Percentiles rank a stretch among this genome's conserved stretches.
Evolutionary conservation across 2,113 vertebrate species (phyloP).

Genomic region (Plotosus lineatus): DNA sequence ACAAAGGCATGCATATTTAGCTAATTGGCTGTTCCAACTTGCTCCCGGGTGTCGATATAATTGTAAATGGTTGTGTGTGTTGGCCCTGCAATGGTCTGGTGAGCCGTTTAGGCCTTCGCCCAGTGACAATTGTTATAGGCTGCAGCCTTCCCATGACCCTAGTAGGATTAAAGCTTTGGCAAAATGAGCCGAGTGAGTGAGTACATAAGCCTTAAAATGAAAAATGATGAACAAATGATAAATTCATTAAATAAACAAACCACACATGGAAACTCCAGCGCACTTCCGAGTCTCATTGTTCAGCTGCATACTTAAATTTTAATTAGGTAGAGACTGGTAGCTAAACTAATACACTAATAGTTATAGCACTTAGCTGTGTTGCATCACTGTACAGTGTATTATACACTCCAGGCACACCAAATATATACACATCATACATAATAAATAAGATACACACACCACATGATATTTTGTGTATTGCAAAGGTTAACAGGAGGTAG

Average conservation of each 20-base stretch:
- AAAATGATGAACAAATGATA: background rate
- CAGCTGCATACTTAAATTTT: too few relatives aligned
- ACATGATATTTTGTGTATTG: background rate
- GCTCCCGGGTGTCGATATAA: too few relatives aligned
- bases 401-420: background rate
- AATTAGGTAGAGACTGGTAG: background rate
- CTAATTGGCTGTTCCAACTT: too few relatives aligned
- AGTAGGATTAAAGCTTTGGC: too few relatives aligned
- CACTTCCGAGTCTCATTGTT: too few relatives aligned
- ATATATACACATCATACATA: background rate
- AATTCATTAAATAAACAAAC: background rate
- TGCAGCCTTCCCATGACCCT: too few relatives aligned
- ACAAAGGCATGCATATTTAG: too few relatives aligned
- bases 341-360: background rate
- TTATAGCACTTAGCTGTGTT: background rate
- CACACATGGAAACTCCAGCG: background rate
- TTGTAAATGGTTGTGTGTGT: too few relatives aligned
- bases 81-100: too few relatives aligned
- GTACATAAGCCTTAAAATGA: background rate
- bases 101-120: too few relatives aligned
- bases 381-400: background rate
- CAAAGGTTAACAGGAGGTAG: background rate
- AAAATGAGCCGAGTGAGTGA: too few relatives aligned
- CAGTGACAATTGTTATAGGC: too few relatives aligned
- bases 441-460: background rate